Conservation (phyloP, 2,797 vertebrate species). For the Craterocephalus amniculus region DNA sequence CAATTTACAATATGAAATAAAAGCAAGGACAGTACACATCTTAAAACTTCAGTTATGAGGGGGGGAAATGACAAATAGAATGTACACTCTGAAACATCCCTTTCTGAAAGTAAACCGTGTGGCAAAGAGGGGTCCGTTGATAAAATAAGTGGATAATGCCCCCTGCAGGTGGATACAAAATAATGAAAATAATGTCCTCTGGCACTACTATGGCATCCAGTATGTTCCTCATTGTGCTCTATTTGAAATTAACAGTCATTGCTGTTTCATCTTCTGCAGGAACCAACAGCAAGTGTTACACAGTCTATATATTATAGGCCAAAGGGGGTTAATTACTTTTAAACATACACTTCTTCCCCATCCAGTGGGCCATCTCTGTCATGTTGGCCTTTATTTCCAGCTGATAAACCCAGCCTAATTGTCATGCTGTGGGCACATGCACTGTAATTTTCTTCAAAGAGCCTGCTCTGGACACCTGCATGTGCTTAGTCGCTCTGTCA, state of each 20-base stretch:
- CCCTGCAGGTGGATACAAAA: constrained; percentile 38
- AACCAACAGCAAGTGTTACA: constrained; percentile 33
- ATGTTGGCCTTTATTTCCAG: constrained; percentile 80
- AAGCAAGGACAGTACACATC: neutral
- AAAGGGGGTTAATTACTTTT: constrained; percentile 60
- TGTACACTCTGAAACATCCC: neutral
- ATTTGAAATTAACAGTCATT: constrained; percentile 12
- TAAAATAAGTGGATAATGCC: constrained; percentile 30
- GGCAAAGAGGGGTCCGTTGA: neutral
- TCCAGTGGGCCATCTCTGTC: constrained; percentile 36
- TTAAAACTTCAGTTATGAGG: neutral
- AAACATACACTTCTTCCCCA: constrained; percentile 43
- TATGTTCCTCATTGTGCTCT: neutral
- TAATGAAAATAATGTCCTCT: neutral
- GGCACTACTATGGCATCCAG: neutral
- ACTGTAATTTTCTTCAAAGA: constrained; percentile 80
- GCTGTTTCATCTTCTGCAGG: neutral
- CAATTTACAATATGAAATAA: neutral
- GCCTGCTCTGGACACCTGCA: constrained; percentile 79
- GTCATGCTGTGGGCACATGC: constrained; percentile 65
- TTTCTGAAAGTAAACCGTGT: neutral
- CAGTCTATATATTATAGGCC: constrained; percentile 32
- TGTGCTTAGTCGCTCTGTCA: constrained; percentile 76
- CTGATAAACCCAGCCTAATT: constrained; percentile 78
- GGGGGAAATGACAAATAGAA: neutral